Evolutionary conservation across 2,797 vertebrate species (phyloP), one percentile per base, ranked within the genome.

Genomic region (Triplophysa bombifrons): DNA sequence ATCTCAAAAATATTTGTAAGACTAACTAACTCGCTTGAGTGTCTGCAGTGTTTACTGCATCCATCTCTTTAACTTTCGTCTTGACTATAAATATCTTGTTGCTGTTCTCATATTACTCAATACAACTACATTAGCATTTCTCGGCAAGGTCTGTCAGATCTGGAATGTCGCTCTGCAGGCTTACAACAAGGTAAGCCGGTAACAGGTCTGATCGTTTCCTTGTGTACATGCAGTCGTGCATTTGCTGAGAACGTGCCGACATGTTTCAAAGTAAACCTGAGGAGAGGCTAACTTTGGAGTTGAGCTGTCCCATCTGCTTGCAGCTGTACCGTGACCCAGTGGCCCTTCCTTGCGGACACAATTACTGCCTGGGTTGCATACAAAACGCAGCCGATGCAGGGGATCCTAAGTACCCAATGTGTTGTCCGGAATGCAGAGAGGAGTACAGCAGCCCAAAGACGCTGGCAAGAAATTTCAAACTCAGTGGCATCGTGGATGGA

Each of bases 221-320:
- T 41, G 11, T 46, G 9, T 16, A 66, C 51, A 14, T 25, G 1
- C n/a, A 74, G 63, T 13, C 34, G 44, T 8, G 27, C 25, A 41
- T 44, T 41, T 20, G 6, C 10, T 22, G 3, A 25, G 25, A 25
- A 60, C 70, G 30, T 20, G 20, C 2, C 50, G 51, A 76, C 58
- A 76, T 76, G 80, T 76, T 50, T 53, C 58, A 30, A 38, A 71
- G 72, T 9, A 90, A 88, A 64, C 85, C 84, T 1, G 84, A 85
- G 56, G 85, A 85, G 63, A 83, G 83, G 25, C 87, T 93, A 0
- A 85, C 84, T 66, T 72, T 84, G 0, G 93, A 95, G 75, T 90
- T 95, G 69, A 91, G 85, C 81, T 95, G 95, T 72, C 87, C 93
- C 1, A 90, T 94, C 84, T 94, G 94, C 86, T 85, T 93, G 3